These are phyloP conservation scores for Potamarius usumacintae DNA, from an alignment of 2,113 vertebrate genomes.

Conservation along the genomic window DNA sequence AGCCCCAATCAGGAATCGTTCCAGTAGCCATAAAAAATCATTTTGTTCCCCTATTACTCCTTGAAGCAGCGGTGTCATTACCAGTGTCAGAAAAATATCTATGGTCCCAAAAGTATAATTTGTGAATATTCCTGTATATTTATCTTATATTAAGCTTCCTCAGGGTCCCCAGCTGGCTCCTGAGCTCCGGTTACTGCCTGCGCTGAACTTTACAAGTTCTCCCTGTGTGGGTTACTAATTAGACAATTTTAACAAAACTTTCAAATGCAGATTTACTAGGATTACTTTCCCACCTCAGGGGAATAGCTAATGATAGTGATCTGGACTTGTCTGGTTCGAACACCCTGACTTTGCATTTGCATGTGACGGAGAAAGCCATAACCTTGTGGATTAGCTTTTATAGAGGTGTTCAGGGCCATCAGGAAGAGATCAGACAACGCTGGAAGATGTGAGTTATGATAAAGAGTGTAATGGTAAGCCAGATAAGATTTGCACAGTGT, in stretches of 20 bases:
- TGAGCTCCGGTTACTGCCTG: not conserved
- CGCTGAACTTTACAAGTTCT: not conserved
- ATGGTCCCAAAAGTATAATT: not conserved
- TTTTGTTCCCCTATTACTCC: not conserved
- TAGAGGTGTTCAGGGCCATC: conserved; percentile 63
- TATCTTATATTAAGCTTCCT: not conserved
- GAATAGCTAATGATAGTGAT: conserved; percentile 27
- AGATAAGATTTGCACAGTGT: conserved; percentile 77
- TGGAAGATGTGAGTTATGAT: conserved; percentile 60
- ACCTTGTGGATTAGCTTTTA: conserved; percentile 74
- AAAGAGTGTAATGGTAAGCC: conserved; percentile 71
- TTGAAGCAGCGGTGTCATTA: not conserved
- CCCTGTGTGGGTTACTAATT: not conserved
- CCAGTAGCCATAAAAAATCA: not conserved
- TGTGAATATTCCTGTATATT: not conserved
- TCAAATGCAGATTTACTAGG: conserved; percentile 4
- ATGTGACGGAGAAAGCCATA: conserved; percentile 66
- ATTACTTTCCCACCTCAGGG: conserved; percentile 18
- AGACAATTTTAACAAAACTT: conserved; percentile 16
- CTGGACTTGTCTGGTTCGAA: conserved; percentile 51
- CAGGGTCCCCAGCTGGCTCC: not conserved
- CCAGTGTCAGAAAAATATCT: not conserved
- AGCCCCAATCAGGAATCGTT: not conserved
- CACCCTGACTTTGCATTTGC: conserved; percentile 56
- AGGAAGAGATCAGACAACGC: conserved; percentile 69